phyloP scores from a whole-genome alignment of 2,888 invertebrate species.

The Rhogogaster chlorosoma region DNA sequence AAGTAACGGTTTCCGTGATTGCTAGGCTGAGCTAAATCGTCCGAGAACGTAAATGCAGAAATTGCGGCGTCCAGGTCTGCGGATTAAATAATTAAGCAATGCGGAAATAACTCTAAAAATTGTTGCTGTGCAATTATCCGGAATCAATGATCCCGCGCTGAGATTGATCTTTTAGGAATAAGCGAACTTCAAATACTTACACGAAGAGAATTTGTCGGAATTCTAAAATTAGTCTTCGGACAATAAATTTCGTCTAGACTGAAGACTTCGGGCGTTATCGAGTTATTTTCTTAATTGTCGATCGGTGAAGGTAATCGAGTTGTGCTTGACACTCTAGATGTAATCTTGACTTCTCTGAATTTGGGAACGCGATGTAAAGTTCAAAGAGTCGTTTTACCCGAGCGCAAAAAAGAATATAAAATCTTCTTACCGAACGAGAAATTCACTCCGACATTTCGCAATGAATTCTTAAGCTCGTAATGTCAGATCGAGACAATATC shows the following conservation, averaged over 20 bases:
- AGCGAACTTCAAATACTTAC: not conserved
- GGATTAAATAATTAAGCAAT: conserved; percentile 23
- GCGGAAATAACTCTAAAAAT: not conserved
- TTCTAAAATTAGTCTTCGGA: not conserved
- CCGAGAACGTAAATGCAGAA: not conserved
- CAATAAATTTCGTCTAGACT: not conserved
- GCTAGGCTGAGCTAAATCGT: not conserved
- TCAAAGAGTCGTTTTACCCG: not conserved
- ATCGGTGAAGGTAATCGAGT: conserved; percentile 21
- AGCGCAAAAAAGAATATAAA: not conserved
- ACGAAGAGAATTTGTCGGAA: not conserved
- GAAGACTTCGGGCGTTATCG: not conserved
- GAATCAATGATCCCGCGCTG: not conserved
- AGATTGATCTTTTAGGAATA: not conserved
- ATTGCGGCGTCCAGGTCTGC: not conserved
- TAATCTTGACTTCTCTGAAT: not conserved
- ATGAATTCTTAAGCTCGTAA: conserved; percentile 11
- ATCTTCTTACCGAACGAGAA: not conserved
- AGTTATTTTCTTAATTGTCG: not conserved
- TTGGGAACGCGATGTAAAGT: not conserved
- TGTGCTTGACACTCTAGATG: conserved; percentile 6
- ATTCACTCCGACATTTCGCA: not conserved
- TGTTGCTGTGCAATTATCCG: not conserved
- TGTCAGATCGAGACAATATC: conserved; percentile 32
- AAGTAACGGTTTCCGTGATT: conserved; percentile 31